Evolutionary conservation across 1,140 invertebrate species (phyloP).

Genomic region (Arion vulgaris): DNA sequence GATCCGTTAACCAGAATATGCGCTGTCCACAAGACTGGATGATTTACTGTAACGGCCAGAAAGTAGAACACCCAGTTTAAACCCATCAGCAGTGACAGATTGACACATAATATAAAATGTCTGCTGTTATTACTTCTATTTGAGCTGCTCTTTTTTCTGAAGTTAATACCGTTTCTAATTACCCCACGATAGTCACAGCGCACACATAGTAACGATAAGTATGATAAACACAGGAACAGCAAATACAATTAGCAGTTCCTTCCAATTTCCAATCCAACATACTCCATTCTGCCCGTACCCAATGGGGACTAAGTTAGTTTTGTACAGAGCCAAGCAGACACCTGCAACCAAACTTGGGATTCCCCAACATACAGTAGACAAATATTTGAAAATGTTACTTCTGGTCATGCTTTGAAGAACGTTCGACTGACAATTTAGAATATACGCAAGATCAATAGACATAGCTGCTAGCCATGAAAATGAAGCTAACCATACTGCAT

Average conservation of each 20-base stretch:
- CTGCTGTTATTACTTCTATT: conserved; percentile 47
- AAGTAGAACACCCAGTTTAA: no score
- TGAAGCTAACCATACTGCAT: conserved; percentile 74
- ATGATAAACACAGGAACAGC: conserved; percentile 57
- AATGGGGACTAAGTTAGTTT: neutral
- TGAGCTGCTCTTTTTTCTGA: conserved; percentile 51
- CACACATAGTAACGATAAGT: conserved; percentile 55
- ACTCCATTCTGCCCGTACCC: conserved; percentile 30
- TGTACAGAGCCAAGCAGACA: conserved; percentile 6
- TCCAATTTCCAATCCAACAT: conserved; percentile 69
- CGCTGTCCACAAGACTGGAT: no score
- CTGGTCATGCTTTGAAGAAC: neutral
- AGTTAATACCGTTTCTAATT: conserved; percentile 57
- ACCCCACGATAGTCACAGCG: conserved; percentile 60
- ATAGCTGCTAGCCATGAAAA: conserved; percentile 77
- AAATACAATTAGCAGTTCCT: conserved; percentile 55
- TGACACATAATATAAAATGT: conserved; percentile 73
- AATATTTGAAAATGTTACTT: neutral
- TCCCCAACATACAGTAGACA: neutral
- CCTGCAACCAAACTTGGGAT: conserved; percentile 8
- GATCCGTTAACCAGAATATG: no score
- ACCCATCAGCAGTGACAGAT: conserved; percentile 69
- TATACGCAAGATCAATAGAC: conserved; percentile 78
- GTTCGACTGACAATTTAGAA: conserved; percentile 65
- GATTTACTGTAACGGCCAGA: no score